A percentile compares a stretch with the other conserved stretches of the same genome.
Evolutionary conservation across 2,797 vertebrate species (phyloP).

Genomic region (Decapterus maruadsi): DNA sequence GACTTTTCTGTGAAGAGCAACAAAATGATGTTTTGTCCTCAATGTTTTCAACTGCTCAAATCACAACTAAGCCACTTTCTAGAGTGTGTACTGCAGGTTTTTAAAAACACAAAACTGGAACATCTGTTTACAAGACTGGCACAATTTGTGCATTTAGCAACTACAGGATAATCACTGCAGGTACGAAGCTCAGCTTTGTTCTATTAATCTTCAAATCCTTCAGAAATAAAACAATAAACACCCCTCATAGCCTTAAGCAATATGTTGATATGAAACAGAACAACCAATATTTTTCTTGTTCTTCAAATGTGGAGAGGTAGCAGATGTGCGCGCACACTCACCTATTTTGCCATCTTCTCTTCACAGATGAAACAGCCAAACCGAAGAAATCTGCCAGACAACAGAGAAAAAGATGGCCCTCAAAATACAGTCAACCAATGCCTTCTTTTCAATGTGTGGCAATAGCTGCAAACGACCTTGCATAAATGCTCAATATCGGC

Average conservation of each 20-base stretch:
- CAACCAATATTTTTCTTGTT: constrained; percentile 38
- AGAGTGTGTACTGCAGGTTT: constrained; percentile 3
- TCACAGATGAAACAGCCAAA: constrained; percentile 53
- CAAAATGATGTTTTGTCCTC: not conserved
- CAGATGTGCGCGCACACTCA: constrained; percentile 47
- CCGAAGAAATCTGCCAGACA: constrained; percentile 54
- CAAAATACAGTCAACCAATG: constrained; percentile 42
- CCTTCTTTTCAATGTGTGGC: constrained; percentile 34
- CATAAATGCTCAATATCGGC: constrained; percentile 50
- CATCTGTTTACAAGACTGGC: constrained; percentile 17
- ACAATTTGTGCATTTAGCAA: constrained; percentile 25
- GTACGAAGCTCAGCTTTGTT: constrained; percentile 42
- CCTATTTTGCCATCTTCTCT: constrained; percentile 36
- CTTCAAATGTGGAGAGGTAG: constrained; percentile 22
- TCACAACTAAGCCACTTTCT: not conserved
- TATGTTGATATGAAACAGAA: constrained; percentile 53
- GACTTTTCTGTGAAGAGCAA: not conserved
- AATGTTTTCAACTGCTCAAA: not conserved
- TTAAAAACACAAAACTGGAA: constrained; percentile 12
- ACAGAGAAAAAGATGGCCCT: constrained; percentile 51
- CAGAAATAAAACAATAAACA: constrained; percentile 35
- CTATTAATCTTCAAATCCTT: constrained; percentile 25
- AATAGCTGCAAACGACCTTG: constrained; percentile 60
- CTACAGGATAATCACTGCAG: constrained; percentile 40
- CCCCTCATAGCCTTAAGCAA: constrained; percentile 33